Base-by-base conservation (phyloP, 2,888 invertebrate species). In the Melanostoma mellinum region DNA sequence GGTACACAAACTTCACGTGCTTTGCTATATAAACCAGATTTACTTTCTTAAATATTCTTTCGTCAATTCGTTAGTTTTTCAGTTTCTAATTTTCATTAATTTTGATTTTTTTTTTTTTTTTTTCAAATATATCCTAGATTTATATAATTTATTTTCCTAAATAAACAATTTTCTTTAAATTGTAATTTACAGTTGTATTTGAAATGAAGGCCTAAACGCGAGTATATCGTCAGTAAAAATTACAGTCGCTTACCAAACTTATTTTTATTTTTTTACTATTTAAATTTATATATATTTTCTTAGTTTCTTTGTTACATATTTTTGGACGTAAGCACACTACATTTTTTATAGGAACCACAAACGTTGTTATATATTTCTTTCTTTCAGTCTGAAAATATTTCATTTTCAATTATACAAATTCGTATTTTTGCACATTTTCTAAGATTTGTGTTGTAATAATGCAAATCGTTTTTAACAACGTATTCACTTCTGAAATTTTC, bases 121-220 rank as follows among this genome's bases (percentile, higher is more conserved):
- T 82, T 86, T 40, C 81, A 85, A 20, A 20, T 20, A 20, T 20
- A 20, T 20, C 20, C 20, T 20, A 20, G 20, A 20, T 20, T 20
- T 20, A 65, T 85, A 85, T 71, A 85, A 72, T 81, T 85, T 85
- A 73, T 68, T 81, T 75, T 79, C 76, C 69, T 79, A 72, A 91
- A 90, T 91, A 91, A 91, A 91, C 91, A 91, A 89, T 92, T 20
- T 20, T 20, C 90, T 88, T 90, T 90, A 88, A 88, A 90, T 91
- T 90, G 89, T 87, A 87, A 86, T 86, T 86, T 86, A 82, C 87
- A 90, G 92, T 93, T 90, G 92, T 92, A 92, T 93, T 93, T 93
- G 93, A 93, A 93, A 93, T 92, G 93, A 93, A 93, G 93, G 93
- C 93, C 93, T 93, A 93, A 93, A 93, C 93, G 93, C 93, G 93